A percentile compares a stretch with the other conserved stretches of the same genome.
phyloP scores from a whole-genome alignment of 53 echinoderm and acorn worm species.

The Mesocentrotus franciscanus region DNA sequence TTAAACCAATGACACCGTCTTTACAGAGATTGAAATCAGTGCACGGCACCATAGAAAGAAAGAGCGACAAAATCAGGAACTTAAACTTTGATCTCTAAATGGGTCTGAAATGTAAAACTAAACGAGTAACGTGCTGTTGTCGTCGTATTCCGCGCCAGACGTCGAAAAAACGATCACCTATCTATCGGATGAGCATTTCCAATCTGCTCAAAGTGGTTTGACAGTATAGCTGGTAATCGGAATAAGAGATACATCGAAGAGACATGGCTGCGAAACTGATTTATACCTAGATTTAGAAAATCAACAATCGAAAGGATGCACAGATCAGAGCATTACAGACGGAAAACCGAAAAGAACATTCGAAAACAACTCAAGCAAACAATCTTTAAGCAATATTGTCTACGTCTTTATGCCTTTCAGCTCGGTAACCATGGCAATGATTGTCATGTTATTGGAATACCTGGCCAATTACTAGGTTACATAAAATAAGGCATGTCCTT shows the following conservation, averaged over 20 bases:
- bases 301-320: background rate
- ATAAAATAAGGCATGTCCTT: too few species aligned
- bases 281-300: background rate
- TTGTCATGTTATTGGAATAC: background rate
- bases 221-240: background rate
- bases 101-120: constrained; percentile 24
- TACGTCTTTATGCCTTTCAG: background rate
- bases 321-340: background rate
- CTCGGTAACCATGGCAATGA: background rate
- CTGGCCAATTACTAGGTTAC: background rate
- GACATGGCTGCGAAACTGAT: background rate
- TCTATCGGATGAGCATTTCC: constrained; percentile 19
- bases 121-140: background rate
- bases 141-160: background rate
- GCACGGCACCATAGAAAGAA: background rate
- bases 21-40: background rate
- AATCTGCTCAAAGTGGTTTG: constrained; percentile 27
- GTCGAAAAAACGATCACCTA: background rate
- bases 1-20: background rate
- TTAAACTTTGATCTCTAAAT: background rate
- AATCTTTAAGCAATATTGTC: background rate
- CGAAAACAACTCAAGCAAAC: background rate
- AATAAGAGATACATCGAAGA: background rate
- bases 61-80: background rate
- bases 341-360: background rate